Conservation (phyloP, 1,140 invertebrate species). For the Atta colombica region DNA sequence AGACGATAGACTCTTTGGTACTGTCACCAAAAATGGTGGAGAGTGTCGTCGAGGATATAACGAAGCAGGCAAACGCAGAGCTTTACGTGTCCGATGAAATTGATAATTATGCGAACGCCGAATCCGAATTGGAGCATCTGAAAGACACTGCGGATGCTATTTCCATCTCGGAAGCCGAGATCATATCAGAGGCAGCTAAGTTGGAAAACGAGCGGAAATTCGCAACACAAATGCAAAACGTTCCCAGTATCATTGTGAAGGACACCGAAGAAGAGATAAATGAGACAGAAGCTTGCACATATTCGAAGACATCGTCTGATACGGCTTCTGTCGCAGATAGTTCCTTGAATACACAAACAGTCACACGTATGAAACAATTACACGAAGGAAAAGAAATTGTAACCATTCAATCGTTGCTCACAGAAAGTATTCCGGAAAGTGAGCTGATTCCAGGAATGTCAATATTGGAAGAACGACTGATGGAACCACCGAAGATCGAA, state of each 20-base stretch:
- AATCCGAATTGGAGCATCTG: conserved; percentile 76
- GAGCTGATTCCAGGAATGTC: conserved; percentile 78
- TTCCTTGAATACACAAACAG: neutral
- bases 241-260: neutral
- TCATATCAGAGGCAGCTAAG: conserved; percentile 85
- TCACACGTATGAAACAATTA: neutral
- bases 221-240: conserved; percentile 64
- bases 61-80: conserved; percentile 66
- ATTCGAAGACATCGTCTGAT: neutral
- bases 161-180: conserved; percentile 85
- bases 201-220: conserved; percentile 82
- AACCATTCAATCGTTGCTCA: neutral
- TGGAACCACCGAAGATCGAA: conserved; percentile 83
- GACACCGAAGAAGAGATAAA: neutral
- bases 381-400: conserved; percentile 28
- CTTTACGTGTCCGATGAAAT: conserved; percentile 76
- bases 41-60: conserved; percentile 66
- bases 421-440: conserved; percentile 45
- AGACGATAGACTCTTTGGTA: conserved; percentile 77
- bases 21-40: conserved; percentile 76
- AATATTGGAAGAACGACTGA: conserved; percentile 82
- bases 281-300: neutral
- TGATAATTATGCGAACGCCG: conserved; percentile 70
- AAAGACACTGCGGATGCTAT: conserved; percentile 79
- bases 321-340: neutral